A percentile compares a stretch with the other conserved stretches of the same genome.
Evolutionary conservation across 2,113 vertebrate species (phyloP).

Genomic region (Gadus chalcogrammus): DNA sequence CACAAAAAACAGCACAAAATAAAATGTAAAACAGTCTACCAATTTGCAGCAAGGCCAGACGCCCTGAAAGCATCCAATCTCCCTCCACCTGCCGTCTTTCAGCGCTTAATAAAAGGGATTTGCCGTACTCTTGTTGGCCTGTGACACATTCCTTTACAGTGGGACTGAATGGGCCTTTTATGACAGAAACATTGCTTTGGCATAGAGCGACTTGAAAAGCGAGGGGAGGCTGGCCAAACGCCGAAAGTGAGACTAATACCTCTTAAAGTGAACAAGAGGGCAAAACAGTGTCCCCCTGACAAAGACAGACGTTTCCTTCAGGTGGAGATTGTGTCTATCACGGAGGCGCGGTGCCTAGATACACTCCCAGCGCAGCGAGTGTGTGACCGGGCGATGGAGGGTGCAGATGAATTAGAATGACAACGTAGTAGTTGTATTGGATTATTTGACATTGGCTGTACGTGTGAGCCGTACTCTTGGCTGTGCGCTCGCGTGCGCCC

Average conservation of each 20-base stretch:
- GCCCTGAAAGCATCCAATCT: constrained; percentile 44
- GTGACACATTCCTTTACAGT: constrained; percentile 58
- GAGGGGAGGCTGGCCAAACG: constrained; percentile 24
- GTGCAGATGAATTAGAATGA: no score
- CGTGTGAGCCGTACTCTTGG: no score
- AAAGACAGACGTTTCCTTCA: no score
- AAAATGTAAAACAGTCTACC: constrained; percentile 37
- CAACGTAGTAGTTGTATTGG: no score
- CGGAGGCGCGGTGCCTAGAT: no score
- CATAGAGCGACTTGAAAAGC: constrained; percentile 64
- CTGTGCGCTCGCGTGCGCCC: neutral
- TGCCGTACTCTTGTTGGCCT: constrained; percentile 43
- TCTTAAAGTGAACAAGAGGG: constrained; percentile 15
- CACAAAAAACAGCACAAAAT: constrained; percentile 36
- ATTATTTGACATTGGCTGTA: no score
- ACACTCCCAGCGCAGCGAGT: neutral
- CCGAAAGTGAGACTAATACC: constrained; percentile 65
- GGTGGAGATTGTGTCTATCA: no score
- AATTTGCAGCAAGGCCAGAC: constrained; percentile 24
- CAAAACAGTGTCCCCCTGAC: no score
- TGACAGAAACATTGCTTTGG: constrained; percentile 60
- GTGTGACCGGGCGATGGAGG: neutral
- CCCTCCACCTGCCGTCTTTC: constrained; percentile 60
- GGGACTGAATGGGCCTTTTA: constrained; percentile 63
- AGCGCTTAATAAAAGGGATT: constrained; percentile 46